Percentiles rank a stretch among this genome's conserved stretches.
phyloP scores from a whole-genome alignment of 2,113 vertebrate genomes.

The Mustela lutreola region DNA sequence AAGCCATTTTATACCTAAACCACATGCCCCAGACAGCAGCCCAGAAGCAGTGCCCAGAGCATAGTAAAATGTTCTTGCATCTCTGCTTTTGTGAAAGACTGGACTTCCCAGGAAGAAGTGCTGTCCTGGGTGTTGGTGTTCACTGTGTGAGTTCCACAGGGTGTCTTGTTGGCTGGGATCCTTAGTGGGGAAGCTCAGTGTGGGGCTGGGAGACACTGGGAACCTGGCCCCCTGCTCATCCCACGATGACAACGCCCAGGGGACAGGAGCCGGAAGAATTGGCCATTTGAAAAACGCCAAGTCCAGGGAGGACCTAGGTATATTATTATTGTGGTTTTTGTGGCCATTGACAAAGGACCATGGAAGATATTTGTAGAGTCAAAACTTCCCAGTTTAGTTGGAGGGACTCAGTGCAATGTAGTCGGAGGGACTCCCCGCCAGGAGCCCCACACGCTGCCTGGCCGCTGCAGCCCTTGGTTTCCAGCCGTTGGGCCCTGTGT shows the following conservation, averaged over 20 bases:
- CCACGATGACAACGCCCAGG: rapidly evolving
- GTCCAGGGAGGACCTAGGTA: neutral
- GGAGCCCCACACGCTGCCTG: neutral
- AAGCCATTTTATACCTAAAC: neutral
- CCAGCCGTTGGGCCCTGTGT: neutral
- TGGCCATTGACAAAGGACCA: neutral
- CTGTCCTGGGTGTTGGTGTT: neutral
- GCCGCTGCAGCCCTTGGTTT: neutral
- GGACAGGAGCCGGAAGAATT: no score
- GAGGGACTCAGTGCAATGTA: neutral
- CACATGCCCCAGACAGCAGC: neutral
- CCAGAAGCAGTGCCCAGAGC: neutral
- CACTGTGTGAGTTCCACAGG: neutral
- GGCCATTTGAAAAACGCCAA: neutral
- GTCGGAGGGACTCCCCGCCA: neutral
- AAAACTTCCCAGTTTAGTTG: neutral
- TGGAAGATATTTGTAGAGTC: neutral
- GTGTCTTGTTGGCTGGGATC: neutral
- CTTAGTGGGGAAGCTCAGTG: neutral
- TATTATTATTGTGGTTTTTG: rapidly evolving
- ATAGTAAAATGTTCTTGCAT: neutral
- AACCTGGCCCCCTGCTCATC: neutral
- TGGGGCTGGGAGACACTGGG: rapidly evolving
- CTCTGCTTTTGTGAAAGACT: neutral
- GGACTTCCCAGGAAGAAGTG: neutral